phyloP scores from a whole-genome alignment of 2,888 invertebrate species.

The Drosophila falleni region DNA sequence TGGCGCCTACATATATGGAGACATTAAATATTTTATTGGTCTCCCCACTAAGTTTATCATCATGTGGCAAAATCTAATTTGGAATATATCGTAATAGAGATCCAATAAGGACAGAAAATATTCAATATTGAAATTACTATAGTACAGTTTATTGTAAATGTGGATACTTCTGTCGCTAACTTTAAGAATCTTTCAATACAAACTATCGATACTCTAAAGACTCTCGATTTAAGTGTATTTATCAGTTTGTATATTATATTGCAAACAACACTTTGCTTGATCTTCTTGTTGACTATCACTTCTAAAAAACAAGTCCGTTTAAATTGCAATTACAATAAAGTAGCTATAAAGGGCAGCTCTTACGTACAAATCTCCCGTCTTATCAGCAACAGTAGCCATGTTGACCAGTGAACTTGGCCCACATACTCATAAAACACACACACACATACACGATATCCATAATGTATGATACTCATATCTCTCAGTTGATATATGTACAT shows the following conservation, averaged over 20 bases:
- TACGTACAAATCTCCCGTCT: constrained; percentile 12
- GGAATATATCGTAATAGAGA: constrained; percentile 10
- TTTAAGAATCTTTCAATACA: background rate
- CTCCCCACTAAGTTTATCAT: constrained; percentile 17
- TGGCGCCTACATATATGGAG: constrained; percentile 42
- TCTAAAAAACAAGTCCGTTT: constrained; percentile 5
- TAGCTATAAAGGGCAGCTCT: background rate
- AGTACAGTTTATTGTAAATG: too few relatives aligned
- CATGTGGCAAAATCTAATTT: constrained; percentile 44
- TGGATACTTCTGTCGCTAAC: background rate
- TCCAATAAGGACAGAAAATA: constrained; percentile 4
- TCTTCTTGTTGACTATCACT: background rate
- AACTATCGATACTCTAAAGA: background rate
- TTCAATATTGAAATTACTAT: constrained; percentile 7
- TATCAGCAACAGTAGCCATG: constrained; percentile 32
- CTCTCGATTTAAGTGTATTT: background rate
- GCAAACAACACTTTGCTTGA: background rate
- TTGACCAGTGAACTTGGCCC: constrained; percentile 51
- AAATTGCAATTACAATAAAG: background rate
- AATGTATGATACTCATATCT: constrained; percentile 17
- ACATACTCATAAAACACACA: constrained; percentile 26
- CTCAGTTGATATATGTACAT: constrained; percentile 43
- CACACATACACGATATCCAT: background rate
- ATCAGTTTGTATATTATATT: background rate
- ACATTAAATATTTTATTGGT: constrained; percentile 40